Evolutionary conservation across 1,140 invertebrate genomes (phyloP), one percentile per base, ranked within the genome.

Genomic region (Drosophila guanche): DNA sequence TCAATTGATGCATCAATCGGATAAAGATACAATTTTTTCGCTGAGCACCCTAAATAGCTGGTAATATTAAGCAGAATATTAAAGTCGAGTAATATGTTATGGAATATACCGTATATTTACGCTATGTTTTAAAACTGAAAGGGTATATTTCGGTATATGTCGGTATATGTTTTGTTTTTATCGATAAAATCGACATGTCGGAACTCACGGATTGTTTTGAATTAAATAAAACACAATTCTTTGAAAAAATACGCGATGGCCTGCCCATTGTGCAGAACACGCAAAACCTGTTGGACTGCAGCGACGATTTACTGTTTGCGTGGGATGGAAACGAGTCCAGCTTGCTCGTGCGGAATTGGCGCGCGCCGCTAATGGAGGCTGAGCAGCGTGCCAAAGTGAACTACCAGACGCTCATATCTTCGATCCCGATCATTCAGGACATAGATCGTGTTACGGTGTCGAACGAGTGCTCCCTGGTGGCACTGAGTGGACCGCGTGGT

Each of bases 371-470:
- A 29, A 33, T 78, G 25, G 62, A 67, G 46, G 0, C 51, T 0
- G 41, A 76, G 43, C 8, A 73, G 43, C 33, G 41, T 48, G 16
- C 55, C 10, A 27, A 54, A 7, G 40, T 60, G 4, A 50, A 71
- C 22, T 88, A 55, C n/a, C 85, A 91, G 63, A 92, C 78, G 6
- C 60, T 93, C 2, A 70, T 90, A 23, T 92, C 91, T 10, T 86
- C 88, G 0, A 77, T 75, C 50, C 75, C 85, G 0, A 74, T 91
- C 2, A 67, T 75, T 4, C 90, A 92, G 43, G 75, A 91, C 5
- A 90, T 92, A 5, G 89, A 92, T 54, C 86, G 88, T 47, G 57
- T 93, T 10, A 23, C 79, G 37, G 74, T 84, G 7, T 92, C 92
- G 16, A 79, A 84, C 43, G 91, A 92, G 8, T 81, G 86, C 0